Conservation (phyloP, 2,888 invertebrate genomes). For the Seladonia tumulorum region DNA sequence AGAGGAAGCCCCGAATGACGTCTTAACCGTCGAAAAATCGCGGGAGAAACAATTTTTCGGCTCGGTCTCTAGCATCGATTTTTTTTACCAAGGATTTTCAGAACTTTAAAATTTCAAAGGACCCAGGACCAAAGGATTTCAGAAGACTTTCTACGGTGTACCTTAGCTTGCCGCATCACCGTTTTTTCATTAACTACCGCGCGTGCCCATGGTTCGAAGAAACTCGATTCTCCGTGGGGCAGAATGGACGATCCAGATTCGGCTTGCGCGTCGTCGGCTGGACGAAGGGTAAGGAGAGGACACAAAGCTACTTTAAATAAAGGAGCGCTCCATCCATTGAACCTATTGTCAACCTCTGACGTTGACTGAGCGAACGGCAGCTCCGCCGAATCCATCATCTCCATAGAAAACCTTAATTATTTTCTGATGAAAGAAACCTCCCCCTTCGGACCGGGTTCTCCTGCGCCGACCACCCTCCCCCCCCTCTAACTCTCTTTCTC, state of each 20-base stretch:
- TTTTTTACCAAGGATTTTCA: not conserved
- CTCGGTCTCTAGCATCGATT: not conserved
- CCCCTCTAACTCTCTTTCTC: not conserved
- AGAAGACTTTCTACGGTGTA: not conserved
- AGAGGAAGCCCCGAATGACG: conserved; percentile 4
- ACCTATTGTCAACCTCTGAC: conserved; percentile 84
- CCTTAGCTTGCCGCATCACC: conserved; percentile 46
- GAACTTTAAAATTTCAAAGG: too few species aligned
- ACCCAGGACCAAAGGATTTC: too few species aligned
- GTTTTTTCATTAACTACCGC: conserved; percentile 72
- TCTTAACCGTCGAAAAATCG: conserved; percentile 25
- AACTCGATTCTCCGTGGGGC: conserved; percentile 50
- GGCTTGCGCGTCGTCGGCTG: conserved; percentile 30
- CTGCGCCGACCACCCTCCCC: conserved; percentile 40
- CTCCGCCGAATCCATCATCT: conserved; percentile 83
- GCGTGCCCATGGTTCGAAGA: conserved; percentile 43
- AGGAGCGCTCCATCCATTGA: conserved; percentile 84
- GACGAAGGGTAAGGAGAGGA: conserved; percentile 70
- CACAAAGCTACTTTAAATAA: conserved; percentile 85
- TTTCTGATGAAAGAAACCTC: conserved; percentile 83
- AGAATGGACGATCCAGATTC: conserved; percentile 68
- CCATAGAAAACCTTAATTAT: conserved; percentile 84
- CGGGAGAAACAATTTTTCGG: not conserved
- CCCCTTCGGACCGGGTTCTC: conserved; percentile 68
- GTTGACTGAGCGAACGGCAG: conserved; percentile 83